Evolutionary conservation across 2,113 vertebrate species (phyloP).

Genomic region (Oreochromis tanganicae): DNA sequence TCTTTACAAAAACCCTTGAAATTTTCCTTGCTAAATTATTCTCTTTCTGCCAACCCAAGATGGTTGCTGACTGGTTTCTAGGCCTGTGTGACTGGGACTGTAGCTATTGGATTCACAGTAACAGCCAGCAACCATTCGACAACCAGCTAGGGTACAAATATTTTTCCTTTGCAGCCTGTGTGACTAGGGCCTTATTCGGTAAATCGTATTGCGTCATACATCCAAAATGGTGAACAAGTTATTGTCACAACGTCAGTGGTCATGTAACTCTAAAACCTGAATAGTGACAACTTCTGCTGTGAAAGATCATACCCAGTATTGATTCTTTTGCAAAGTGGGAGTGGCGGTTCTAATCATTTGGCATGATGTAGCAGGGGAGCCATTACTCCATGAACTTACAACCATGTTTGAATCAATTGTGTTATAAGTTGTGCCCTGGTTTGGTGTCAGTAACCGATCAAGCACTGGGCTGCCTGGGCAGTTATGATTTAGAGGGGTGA

Average conservation of each 20-base stretch:
- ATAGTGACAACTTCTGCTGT: neutral
- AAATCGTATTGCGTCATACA: neutral
- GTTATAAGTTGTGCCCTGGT: conserved; percentile 15
- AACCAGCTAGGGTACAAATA: neutral
- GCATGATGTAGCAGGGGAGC: conserved; percentile 70
- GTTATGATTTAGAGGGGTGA: conserved; percentile 76
- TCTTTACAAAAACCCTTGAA: neutral
- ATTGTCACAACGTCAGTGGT: neutral
- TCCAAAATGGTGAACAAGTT: neutral
- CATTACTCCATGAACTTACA: conserved; percentile 69
- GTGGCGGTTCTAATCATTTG: conserved; percentile 76
- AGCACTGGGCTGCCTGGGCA: conserved; percentile 41
- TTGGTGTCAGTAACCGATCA: conserved; percentile 20
- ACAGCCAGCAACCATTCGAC: neutral
- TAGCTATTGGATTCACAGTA: neutral
- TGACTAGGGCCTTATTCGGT: neutral
- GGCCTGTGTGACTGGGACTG: neutral
- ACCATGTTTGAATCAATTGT: conserved; percentile 40
- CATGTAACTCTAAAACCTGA: neutral
- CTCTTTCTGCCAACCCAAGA: neutral
- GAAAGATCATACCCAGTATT: conserved; percentile 86
- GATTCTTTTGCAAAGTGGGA: conserved; percentile 77
- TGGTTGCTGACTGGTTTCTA: neutral
- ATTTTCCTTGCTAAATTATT: neutral
- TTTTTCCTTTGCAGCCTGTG: neutral